A percentile compares a stretch with the other conserved stretches of the same genome.
Conservation (phyloP, 1,140 invertebrate species). For the Nilaparvata lugens region DNA sequence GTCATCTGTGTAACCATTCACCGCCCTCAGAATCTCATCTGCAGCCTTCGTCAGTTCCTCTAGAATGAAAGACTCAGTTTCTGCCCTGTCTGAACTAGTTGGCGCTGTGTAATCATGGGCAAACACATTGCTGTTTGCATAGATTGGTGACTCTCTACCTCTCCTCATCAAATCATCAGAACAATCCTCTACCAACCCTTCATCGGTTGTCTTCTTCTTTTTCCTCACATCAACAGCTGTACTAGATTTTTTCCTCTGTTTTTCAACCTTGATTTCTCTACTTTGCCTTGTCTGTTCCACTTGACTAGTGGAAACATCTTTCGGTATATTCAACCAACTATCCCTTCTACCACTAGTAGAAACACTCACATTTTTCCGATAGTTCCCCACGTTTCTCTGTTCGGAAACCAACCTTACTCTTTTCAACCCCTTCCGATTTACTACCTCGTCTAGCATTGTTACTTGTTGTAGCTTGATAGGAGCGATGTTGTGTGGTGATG, state of each 20-base stretch:
- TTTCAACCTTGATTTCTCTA: slow-evolving; percentile 1
- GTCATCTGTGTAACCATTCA: slow-evolving; percentile 43
- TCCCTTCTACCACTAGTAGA: slow-evolving; percentile 19
- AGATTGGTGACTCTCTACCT: slow-evolving; percentile 13
- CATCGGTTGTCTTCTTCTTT: not conserved
- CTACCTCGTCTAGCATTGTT: too few species aligned
- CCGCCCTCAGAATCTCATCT: slow-evolving; percentile 41
- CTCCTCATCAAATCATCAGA: not conserved
- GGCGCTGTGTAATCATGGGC: not conserved
- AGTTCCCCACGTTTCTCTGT: too few species aligned
- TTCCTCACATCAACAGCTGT: not conserved
- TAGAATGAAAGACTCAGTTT: slow-evolving; percentile 34
- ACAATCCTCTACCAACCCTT: too few species aligned
- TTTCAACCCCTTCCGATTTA: too few species aligned
- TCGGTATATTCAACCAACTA: slow-evolving; percentile 25
- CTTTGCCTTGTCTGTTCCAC: slow-evolving; percentile 2
- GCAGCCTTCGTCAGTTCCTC: slow-evolving; percentile 43
- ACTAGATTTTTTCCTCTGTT: not conserved
- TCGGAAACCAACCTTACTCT: too few species aligned
- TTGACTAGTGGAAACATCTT: slow-evolving; percentile 8
- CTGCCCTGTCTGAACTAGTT: not conserved
- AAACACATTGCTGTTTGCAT: slow-evolving; percentile 13
- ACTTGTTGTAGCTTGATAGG: too few species aligned
- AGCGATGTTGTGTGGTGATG: too few species aligned
- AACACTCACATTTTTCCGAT: too few species aligned